Percentiles rank a stretch among this genome's conserved stretches.
These are phyloP conservation scores for Mesochorus sp. DNA, from an alignment of 2,888 invertebrate species.

Conservation along the genomic window DNA sequence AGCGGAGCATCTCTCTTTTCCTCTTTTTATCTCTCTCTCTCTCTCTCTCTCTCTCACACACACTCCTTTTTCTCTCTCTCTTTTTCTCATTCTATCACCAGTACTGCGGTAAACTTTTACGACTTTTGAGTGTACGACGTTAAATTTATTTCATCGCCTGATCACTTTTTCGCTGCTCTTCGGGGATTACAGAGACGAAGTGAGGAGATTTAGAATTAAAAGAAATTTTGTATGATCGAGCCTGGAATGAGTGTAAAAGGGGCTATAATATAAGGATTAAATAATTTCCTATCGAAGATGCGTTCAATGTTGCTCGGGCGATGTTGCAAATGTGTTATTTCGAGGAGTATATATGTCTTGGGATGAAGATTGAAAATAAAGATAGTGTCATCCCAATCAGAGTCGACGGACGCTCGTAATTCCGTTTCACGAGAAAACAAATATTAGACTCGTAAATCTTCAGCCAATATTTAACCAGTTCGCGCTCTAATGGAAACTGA, in stretches of 20 bases:
- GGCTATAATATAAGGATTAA: neutral
- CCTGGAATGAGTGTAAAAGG: neutral
- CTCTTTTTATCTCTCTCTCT: neutral
- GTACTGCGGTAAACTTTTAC: conserved; percentile 15
- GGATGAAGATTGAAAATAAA: too few relatives aligned
- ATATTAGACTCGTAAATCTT: too few relatives aligned
- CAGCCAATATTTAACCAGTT: too few relatives aligned
- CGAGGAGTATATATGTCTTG: too few relatives aligned
- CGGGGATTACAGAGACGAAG: neutral
- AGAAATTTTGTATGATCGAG: conserved; percentile 16
- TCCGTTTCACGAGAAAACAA: too few relatives aligned
- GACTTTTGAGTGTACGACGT: conserved; percentile 14
- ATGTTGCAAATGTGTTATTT: neutral
- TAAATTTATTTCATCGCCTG: conserved; percentile 3
- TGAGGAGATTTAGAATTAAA: neutral
- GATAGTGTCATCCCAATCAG: too few relatives aligned
- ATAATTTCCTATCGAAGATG: neutral
- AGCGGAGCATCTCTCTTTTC: conserved; percentile 4
- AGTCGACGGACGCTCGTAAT: too few relatives aligned
- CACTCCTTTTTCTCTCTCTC: neutral
- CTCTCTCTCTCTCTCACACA: too few relatives aligned
- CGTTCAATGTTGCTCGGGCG: neutral
- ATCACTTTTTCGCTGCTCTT: neutral
- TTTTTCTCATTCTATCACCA: neutral
- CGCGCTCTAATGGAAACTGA: too few relatives aligned